Evolutionary conservation across 2,113 vertebrate genomes (phyloP), one percentile per base, ranked within the genome.

Genomic region (Gallinago paraguaiae): DNA sequence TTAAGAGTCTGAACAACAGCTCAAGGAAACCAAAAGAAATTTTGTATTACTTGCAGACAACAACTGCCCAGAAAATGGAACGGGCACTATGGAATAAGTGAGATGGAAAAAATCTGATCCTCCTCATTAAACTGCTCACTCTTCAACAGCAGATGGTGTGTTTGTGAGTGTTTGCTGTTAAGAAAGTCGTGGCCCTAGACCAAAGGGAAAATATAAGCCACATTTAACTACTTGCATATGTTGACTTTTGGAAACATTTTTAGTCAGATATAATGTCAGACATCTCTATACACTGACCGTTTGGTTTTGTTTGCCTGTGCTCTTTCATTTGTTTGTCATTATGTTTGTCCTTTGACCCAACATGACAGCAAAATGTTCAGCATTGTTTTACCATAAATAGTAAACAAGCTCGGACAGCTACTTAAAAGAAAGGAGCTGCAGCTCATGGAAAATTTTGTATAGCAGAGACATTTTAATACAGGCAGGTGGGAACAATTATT

Each of bases 181-280:
- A 84, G 83, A 72, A 94, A 94, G 90, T 86, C 91, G 71, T 48
- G 84, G 83, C 92, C 75, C 83, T 84, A 61, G 95, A 94, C 87
- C 86, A 95, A 94, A 90, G 72, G 77, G 80, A 95, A 96, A 92
- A 92, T 88, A 86, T 11, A 93, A 94, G 46, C 90, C 57, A 68
- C 80, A 65, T 90, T 88, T 93, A 96, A 91, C 86, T 84, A 65
- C 53, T 93, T 93, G 83, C 92, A 93, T 93, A 93, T 95, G 95
- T 72, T 93, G 93, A 92, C 88, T 91, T 95, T 82, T 94, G 80
- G 88, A 86, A 90, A 92, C 0, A 45, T 76, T 94, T 96, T 45
- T 77, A 90, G 69, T 60, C 86, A 92, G 51, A 85, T 84, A 71
- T 41, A 84, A 64, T 31, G 31, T 95, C 82, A 91, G 88, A 57